Conservation (phyloP, 2,888 invertebrate species). For the Cosmorhoe ocellata region DNA sequence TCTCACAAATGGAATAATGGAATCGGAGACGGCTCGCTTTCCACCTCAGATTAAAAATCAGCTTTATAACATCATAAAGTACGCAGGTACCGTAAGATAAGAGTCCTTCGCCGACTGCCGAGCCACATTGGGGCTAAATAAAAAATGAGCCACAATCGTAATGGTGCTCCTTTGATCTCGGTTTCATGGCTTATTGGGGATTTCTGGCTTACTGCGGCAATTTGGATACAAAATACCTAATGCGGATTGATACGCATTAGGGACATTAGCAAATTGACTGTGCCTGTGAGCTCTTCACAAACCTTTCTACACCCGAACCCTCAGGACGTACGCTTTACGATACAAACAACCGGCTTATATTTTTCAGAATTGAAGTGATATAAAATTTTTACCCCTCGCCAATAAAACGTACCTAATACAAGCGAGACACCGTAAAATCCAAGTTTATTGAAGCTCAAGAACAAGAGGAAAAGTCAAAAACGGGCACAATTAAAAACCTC, state of each 20-base stretch:
- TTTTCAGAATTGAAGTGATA: constrained; percentile 37
- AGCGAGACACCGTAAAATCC: constrained; percentile 71
- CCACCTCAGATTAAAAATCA: constrained; percentile 80
- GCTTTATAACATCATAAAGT: constrained; percentile 81
- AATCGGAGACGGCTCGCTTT: constrained; percentile 55
- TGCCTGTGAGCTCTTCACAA: constrained; percentile 19
- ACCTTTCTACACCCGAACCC: constrained; percentile 10
- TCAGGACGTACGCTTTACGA: constrained; percentile 18
- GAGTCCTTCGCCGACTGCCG: constrained; percentile 59
- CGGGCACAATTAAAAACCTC: constrained; percentile 78
- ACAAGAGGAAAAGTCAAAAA: constrained; percentile 79
- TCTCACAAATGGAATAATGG: constrained; percentile 44
- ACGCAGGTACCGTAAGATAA: constrained; percentile 75
- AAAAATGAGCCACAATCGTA: constrained; percentile 82
- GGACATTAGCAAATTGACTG: constrained; percentile 75
- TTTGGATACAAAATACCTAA: constrained; percentile 78
- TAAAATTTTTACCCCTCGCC: constrained; percentile 48
- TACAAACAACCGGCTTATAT: constrained; percentile 26
- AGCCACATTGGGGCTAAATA: constrained; percentile 68
- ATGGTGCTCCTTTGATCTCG: constrained; percentile 80
- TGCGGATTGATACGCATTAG: constrained; percentile 70
- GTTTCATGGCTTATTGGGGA: constrained; percentile 77
- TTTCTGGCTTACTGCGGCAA: constrained; percentile 70
- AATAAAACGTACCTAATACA: constrained; percentile 64
- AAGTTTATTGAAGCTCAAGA: constrained; percentile 77